Conservation (phyloP, 1,140 invertebrate species). For the Anastrepha ludens region DNA sequence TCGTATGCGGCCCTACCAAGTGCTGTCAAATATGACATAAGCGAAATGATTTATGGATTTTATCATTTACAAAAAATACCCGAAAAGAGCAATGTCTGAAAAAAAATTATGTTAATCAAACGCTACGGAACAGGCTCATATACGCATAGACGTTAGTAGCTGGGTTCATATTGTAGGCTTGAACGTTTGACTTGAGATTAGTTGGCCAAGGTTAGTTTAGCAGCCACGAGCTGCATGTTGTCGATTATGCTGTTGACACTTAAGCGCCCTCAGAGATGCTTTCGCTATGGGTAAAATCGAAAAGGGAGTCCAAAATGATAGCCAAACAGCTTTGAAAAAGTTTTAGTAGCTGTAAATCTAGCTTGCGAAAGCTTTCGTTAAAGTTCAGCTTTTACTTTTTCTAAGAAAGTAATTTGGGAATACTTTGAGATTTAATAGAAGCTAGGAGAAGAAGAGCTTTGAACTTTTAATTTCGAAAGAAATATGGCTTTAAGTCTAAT, state of each 20-base stretch:
- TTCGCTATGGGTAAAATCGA: too few species aligned
- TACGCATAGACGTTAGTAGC: neutral
- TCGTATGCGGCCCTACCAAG: neutral
- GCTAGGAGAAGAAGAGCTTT: too few species aligned
- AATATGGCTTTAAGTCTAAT: too few species aligned
- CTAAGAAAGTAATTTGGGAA: too few species aligned
- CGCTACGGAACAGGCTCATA: neutral
- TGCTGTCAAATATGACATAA: conserved; percentile 52
- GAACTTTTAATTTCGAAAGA: too few species aligned
- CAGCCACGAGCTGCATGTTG: neutral
- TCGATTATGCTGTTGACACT: conserved; percentile 37
- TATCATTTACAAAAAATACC: conserved; percentile 48
- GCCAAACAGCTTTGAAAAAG: too few species aligned
- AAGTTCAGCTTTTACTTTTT: too few species aligned
- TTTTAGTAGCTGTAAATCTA: too few species aligned
- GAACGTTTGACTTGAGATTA: neutral
- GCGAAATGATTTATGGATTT: conserved; percentile 50
- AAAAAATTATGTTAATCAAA: neutral
- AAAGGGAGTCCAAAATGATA: too few species aligned
- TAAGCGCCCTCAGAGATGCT: neutral
- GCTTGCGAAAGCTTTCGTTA: too few species aligned
- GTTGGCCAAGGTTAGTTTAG: conserved; percentile 27
- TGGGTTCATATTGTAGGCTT: neutral
- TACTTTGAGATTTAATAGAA: too few species aligned
- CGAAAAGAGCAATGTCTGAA: neutral